phyloP scores from a whole-genome alignment of 2,797 vertebrate species.

The Hemitrygon akajei region DNA sequence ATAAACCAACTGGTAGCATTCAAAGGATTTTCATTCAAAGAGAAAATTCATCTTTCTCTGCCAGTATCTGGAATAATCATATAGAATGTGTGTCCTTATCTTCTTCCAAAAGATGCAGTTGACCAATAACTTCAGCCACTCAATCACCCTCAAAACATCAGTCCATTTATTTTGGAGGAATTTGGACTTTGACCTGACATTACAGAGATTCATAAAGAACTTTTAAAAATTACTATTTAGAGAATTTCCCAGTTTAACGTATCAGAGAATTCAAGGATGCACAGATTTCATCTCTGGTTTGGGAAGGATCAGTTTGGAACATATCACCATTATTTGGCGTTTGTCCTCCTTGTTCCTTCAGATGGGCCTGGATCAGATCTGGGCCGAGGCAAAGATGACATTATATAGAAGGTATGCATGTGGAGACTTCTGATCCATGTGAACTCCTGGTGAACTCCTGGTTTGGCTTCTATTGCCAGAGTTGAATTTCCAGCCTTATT shows the following conservation, averaged over 20 bases:
- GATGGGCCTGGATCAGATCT: no score
- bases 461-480: neutral
- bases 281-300: no score
- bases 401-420: no score
- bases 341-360: no score
- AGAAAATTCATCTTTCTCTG: neutral
- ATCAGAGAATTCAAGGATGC: no score
- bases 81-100: neutral
- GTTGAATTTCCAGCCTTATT: neutral
- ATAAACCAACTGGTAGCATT: neutral
- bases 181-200: neutral
- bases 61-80: neutral
- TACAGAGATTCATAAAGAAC: neutral
- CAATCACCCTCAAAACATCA: neutral
- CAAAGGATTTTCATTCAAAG: neutral
- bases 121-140: neutral
- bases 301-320: no score
- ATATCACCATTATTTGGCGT: no score
- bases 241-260: no score
- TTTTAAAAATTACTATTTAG: no score
- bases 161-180: neutral
- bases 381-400: no score
- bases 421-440: neutral
- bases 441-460: neutral
- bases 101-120: neutral